Percentiles rank a stretch among this genome's conserved stretches.
Evolutionary conservation across 2,797 vertebrate genomes (phyloP).

Genomic region (Perodicticus potto): DNA sequence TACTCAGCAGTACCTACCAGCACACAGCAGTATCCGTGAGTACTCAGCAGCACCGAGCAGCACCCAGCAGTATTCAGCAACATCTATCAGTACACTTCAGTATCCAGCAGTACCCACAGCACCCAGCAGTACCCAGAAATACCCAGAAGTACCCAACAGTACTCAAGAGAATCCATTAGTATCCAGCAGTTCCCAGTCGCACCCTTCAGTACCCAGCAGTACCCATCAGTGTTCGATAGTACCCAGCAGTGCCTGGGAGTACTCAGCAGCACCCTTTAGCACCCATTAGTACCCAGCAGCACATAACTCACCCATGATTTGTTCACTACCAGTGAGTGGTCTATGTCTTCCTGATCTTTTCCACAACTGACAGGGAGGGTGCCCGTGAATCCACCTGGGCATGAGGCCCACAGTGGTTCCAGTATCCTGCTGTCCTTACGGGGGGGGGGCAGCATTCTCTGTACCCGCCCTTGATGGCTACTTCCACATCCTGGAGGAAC

Average conservation of each 20-base stretch:
- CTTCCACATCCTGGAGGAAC: background rate
- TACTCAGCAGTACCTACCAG: background rate
- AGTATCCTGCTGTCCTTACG: rapidly evolving
- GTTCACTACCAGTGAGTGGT: rapidly evolving
- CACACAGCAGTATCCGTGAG: background rate
- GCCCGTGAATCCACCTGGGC: background rate
- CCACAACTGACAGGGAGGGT: background rate
- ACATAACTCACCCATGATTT: rapidly evolving
- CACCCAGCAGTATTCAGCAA: too few species aligned
- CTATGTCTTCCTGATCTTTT: background rate
- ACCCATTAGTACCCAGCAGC: background rate
- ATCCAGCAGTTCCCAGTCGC: background rate
- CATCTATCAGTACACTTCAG: too few species aligned
- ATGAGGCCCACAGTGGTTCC: background rate
- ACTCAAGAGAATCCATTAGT: background rate
- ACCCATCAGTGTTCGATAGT: too few species aligned
- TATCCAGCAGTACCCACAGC: background rate
- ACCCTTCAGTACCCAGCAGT: background rate
- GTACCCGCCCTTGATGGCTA: background rate
- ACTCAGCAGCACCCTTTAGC: background rate
- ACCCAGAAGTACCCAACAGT: background rate
- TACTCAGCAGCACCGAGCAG: background rate
- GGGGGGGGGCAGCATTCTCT: rapidly evolving
- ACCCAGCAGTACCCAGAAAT: rapidly evolving
- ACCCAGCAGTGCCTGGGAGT: rapidly evolving